Evolutionary conservation across 2,888 invertebrate genomes (phyloP), one percentile per base, ranked within the genome.

Genomic region (Acronicta leporina): DNA sequence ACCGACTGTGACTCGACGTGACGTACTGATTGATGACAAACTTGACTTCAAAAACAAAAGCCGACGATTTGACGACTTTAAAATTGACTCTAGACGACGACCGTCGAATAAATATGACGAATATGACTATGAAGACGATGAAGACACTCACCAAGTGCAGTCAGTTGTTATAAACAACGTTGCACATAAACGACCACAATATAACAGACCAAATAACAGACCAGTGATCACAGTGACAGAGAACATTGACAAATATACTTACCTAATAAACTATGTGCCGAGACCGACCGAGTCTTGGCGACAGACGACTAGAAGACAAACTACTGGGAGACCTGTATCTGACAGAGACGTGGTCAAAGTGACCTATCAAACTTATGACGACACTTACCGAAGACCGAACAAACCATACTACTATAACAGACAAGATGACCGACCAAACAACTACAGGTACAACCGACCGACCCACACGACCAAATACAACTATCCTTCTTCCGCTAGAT

Each of bases 11-110:
- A 87, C 86, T 25, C 64, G 58, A 75, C 78, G 60, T 5, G 66
- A 72, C 51, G 72, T 85, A 76, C 85, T 85, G 63, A 93, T 96
- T 47, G 95, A 95, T 74, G 96, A 96, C 84, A 96, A 96, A 94
- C 91, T 96, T 55, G 96, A 96, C 91, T 91, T 96, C 79, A 92
- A 87, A 79, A 92, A 94, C 63, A 94, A 94, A 84, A 92, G 85
- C 63, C 84, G 83, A 88, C 89, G 93, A 13, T 90, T 85, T 55
- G 90, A 88, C 20, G 87, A 92, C 74, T 69, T 86, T 56, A 80
- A 69, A 53, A 43, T 77, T 48, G 79, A 87, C 73, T 84, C 87
- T 20, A 79, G 91, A 84, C 83, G 83, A 20, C 82, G 84, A 73
- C 86, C 87, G 16, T 84, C 83, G 9, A 83, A 84, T 38, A 82